phyloP scores from a whole-genome alignment of 2,113 vertebrate genomes.

The Cochlearius cochlearius region DNA sequence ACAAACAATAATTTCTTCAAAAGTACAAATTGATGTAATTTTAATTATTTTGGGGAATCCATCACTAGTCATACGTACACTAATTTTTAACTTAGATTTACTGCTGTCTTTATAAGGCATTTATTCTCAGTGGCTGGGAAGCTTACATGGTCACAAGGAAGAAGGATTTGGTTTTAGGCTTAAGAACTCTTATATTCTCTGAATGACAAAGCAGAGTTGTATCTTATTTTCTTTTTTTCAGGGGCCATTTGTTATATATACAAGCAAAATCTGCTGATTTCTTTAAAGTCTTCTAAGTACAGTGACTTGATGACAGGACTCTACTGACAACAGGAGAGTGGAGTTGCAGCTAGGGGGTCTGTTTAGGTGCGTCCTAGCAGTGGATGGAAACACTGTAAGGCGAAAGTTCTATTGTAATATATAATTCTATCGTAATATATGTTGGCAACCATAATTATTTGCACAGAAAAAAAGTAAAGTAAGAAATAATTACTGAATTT shows the following conservation, averaged over 20 bases:
- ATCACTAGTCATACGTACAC: background rate
- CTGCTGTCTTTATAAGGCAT: background rate
- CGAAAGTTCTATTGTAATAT: background rate
- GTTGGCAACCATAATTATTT: background rate
- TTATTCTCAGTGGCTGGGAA: background rate
- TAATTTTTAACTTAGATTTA: background rate
- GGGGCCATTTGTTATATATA: background rate
- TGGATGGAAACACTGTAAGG: background rate
- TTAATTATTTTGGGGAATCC: background rate
- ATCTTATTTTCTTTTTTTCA: background rate
- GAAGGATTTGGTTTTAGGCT: background rate
- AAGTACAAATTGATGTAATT: background rate
- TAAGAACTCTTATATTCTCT: background rate
- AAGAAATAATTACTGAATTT: background rate
- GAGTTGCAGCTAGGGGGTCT: background rate
- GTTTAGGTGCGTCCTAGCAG: background rate
- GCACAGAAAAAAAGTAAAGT: background rate
- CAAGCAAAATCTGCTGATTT: background rate
- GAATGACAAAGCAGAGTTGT: background rate
- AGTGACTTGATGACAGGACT: background rate
- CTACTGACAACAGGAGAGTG: background rate
- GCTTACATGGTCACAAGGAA: background rate
- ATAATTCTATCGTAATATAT: background rate
- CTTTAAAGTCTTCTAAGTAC: background rate
- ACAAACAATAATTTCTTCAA: background rate